phyloP scores from a whole-genome alignment of 2,888 invertebrate genomes.

The Drosophila falleni region DNA sequence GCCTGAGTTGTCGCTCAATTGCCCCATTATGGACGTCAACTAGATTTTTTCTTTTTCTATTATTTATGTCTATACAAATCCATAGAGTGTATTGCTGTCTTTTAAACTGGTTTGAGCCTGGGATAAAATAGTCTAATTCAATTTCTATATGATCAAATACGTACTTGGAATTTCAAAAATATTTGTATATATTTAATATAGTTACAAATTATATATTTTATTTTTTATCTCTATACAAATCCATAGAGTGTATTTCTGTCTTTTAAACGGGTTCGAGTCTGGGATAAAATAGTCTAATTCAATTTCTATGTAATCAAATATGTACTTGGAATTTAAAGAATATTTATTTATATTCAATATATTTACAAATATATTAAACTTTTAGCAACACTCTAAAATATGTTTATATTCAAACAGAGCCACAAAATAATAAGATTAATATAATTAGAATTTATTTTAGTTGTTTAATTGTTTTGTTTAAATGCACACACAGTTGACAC shows the following conservation, averaged over 20 bases:
- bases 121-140: too few relatives aligned
- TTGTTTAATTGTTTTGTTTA: neutral
- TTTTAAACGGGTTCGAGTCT: slow-evolving; percentile 29
- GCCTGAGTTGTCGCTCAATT: slow-evolving; percentile 58
- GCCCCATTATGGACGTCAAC: slow-evolving; percentile 69
- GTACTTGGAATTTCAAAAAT: too few relatives aligned
- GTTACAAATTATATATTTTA: too few relatives aligned
- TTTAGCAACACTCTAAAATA: neutral
- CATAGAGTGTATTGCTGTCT: neutral
- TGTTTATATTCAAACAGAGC: slow-evolving; percentile 10
- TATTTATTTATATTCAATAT: neutral
- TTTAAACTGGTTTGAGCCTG: neutral
- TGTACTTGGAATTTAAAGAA: too few relatives aligned
- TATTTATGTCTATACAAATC: slow-evolving; percentile 10
- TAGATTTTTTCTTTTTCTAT: slow-evolving; percentile 66
- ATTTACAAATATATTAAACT: neutral
- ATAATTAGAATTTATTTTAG: neutral
- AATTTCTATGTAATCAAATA: neutral
- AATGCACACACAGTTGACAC: slow-evolving; percentile 23
- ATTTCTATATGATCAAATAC: too few relatives aligned
- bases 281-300: neutral
- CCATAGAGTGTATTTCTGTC: slow-evolving; percentile 4
- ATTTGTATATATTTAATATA: too few relatives aligned
- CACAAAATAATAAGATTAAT: slow-evolving; percentile 6
- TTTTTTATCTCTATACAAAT: slow-evolving; percentile 13